phyloP scores from a whole-genome alignment of 2,113 vertebrate species.

The Spea bombifrons region DNA sequence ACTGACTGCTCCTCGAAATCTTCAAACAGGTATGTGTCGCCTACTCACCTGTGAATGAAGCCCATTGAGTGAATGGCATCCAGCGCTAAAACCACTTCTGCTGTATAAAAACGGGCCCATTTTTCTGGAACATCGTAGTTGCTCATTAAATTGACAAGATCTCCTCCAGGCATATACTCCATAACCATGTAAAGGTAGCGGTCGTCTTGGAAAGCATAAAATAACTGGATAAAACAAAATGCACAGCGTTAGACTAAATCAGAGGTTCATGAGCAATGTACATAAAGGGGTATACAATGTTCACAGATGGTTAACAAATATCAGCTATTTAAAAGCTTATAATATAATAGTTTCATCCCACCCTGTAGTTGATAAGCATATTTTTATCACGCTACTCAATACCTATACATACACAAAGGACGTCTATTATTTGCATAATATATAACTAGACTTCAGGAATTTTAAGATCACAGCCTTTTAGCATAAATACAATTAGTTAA shows the following conservation, averaged over 20 bases:
- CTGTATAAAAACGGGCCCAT: constrained; percentile 98
- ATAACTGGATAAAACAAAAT: constrained; percentile 69
- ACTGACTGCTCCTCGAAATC: no score
- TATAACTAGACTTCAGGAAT: no score
- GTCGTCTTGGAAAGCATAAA: constrained; percentile 97
- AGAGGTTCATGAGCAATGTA: not conserved
- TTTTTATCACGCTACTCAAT: no score
- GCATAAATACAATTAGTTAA: no score
- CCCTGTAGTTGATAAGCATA: no score
- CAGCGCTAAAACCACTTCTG: constrained; percentile 94
- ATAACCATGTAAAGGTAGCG: constrained; percentile 99
- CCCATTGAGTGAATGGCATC: constrained; percentile 98
- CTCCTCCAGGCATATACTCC: constrained; percentile 98
- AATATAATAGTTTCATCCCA: not conserved
- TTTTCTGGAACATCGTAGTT: constrained; percentile 98
- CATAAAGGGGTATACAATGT: not conserved
- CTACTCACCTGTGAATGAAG: constrained; percentile 91
- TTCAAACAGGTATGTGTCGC: no score
- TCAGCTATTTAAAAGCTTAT: no score
- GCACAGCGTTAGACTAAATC: not conserved
- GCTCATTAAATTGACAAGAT: constrained; percentile 97
- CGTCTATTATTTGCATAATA: no score
- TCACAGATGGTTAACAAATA: no score
- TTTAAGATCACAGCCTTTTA: no score
- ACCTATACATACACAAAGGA: no score